Base-by-base conservation (phyloP, 2,888 invertebrate species). In the Melanophora roralis region DNA sequence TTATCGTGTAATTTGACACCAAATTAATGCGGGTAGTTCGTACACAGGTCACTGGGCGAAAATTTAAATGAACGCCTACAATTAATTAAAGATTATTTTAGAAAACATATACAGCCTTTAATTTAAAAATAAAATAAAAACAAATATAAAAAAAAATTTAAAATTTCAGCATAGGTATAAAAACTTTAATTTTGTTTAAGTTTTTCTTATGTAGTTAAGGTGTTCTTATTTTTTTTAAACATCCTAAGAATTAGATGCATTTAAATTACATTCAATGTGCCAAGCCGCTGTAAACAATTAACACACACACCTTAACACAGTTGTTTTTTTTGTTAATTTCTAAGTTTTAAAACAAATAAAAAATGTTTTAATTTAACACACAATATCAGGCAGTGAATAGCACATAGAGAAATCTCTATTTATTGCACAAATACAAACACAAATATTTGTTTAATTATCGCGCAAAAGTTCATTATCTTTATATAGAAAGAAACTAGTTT, bases 401-500 rank as follows among this genome's bases (percentile, higher is more conserved):
- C 60, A 62, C 60, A 45, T 62, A 62, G 34, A 34, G 40, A 45
- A 62, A 62, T 62, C 53, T 67, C n/a, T 2, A 67, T 67, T 67
- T 55, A 32, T 65, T n/a, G n/a, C n/a, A n/a, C n/a, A n/a, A n/a
- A n/a, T n/a, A n/a, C n/a, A n/a, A n/a, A n/a, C n/a, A n/a, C 36
- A 38, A 38, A 11, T 67, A 55, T 34, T n/a, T 27, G 32, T 16
- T 51, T 38, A 40, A 11, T 40, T 49, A 71, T 71, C 47, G 45
- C 53, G 19, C 40, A 57, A 68, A 60, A 51, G 60, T 68, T 75
- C 55, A 53, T 57, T 76, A 59, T 53, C 51, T 62, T 60, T 64
- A n/a, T 6, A 36, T 49, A 34, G 1, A 27, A 9, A n/a, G 36
- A 36, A 16, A 3, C 27, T 27, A 12, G 7, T 36, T 36, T 21